phyloP scores from a whole-genome alignment of 2,888 invertebrate species.

The Andrena marginata region DNA sequence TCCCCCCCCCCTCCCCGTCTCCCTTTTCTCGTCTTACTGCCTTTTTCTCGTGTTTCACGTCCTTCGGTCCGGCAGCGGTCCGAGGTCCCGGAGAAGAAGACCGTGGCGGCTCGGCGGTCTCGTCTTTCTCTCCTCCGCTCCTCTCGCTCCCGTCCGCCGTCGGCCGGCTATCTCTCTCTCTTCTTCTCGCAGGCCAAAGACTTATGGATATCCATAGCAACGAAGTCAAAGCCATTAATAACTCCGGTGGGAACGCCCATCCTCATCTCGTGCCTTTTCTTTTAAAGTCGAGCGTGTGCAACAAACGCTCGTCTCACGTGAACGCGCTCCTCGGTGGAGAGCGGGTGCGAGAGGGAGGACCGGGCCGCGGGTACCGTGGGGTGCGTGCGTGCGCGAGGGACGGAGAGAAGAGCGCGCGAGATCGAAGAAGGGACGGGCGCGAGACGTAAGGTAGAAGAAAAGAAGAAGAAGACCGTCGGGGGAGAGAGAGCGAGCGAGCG shows the following conservation, averaged over 20 bases:
- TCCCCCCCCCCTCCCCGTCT: slow-evolving; percentile 53
- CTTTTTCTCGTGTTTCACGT: slow-evolving; percentile 73
- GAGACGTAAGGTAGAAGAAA: slow-evolving; percentile 3
- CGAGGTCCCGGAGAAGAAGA: slow-evolving; percentile 65
- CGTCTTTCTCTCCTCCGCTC: slow-evolving; percentile 53
- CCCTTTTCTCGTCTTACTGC: slow-evolving; percentile 66
- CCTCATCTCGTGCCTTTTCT: slow-evolving; percentile 84
- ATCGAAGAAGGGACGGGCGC: slow-evolving; percentile 16
- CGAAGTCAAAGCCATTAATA: slow-evolving; percentile 85
- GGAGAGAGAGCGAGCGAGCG: slow-evolving; percentile 25
- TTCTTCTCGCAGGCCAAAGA: slow-evolving; percentile 78
- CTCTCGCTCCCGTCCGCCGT: slow-evolving; percentile 29
- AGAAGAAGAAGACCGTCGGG: background rate
- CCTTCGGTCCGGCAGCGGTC: slow-evolving; percentile 69
- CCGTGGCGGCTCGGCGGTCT: slow-evolving; percentile 62
- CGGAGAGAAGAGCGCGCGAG: slow-evolving; percentile 24
- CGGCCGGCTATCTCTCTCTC: slow-evolving; percentile 45
- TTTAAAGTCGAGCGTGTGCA: slow-evolving; percentile 83
- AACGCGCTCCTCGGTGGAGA: slow-evolving; percentile 43
- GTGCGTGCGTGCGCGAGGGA: slow-evolving; percentile 9
- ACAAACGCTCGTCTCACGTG: slow-evolving; percentile 75
- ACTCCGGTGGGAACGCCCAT: slow-evolving; percentile 84
- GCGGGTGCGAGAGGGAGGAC: background rate
- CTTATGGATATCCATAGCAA: slow-evolving; percentile 85
- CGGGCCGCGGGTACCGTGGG: background rate